Conservation (phyloP, 2,797 vertebrate genomes). For the Trematomus bernacchii region DNA sequence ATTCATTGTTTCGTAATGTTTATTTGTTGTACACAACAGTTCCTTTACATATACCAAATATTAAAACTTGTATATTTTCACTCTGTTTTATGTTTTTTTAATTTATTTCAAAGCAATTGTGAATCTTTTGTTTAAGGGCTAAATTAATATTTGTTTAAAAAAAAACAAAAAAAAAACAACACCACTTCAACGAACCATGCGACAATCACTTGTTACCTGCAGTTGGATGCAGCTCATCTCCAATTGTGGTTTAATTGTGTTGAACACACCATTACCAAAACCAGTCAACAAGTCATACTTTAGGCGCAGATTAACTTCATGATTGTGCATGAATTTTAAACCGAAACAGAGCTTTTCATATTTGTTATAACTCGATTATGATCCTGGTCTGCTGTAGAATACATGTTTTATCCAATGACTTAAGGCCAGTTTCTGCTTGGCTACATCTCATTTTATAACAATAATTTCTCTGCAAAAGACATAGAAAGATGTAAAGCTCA, state of each 20-base stretch:
- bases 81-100: not conserved
- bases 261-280: conserved; percentile 51
- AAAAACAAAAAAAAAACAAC: not conserved
- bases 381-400: not conserved
- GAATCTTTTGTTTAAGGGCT: not conserved
- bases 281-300: conserved; percentile 20
- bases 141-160: not conserved
- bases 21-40: too few relatives aligned
- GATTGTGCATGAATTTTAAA: conserved; percentile 8
- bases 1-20: too few relatives aligned
- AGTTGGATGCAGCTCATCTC: conserved; percentile 28
- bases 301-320: conserved; percentile 19
- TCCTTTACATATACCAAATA: too few relatives aligned
- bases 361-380: conserved; percentile 1
- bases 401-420: not conserved
- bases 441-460: not conserved
- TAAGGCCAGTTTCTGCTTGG: not conserved
- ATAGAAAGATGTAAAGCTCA: conserved; percentile 4
- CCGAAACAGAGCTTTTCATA: conserved; percentile 8
- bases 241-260: conserved; percentile 23
- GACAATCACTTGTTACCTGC: conserved; percentile 17
- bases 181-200: not conserved
- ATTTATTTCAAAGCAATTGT: not conserved
- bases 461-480: conserved; percentile 1
- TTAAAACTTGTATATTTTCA: too few relatives aligned